A percentile compares a stretch with the other conserved stretches of the same genome.
Evolutionary conservation across 2,888 invertebrate genomes (phyloP).

Genomic region (Balanococcus diminutus): DNA sequence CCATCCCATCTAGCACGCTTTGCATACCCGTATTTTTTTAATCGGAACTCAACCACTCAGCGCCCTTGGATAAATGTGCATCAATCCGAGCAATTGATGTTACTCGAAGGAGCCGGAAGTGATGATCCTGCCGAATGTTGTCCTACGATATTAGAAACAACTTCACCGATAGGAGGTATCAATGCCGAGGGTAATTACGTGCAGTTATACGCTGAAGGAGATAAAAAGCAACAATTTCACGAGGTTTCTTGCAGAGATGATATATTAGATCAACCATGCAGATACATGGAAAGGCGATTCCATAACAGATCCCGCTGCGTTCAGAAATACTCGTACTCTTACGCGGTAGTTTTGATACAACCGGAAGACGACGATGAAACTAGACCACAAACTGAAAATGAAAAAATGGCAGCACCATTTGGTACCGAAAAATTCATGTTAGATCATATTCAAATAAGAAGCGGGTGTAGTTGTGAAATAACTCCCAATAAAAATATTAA

Average conservation of each 20-base stretch:
- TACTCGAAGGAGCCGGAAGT: slow-evolving; percentile 65
- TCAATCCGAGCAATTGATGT: slow-evolving; percentile 70
- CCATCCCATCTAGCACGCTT: too few relatives aligned
- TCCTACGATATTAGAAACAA: slow-evolving; percentile 77
- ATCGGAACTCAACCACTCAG: too few relatives aligned
- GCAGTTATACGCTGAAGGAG: slow-evolving; percentile 67
- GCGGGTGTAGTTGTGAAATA: slow-evolving; percentile 84
- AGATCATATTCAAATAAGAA: slow-evolving; percentile 81
- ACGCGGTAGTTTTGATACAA: slow-evolving; percentile 78
- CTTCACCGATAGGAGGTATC: slow-evolving; percentile 77
- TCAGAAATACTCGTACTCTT: slow-evolving; percentile 81
- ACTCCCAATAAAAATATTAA: slow-evolving; percentile 66
- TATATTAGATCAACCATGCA: slow-evolving; percentile 75
- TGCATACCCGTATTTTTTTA: too few relatives aligned
- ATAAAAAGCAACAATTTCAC: slow-evolving; percentile 66
- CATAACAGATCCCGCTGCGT: slow-evolving; percentile 77
- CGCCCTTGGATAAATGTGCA: slow-evolving; percentile 69
- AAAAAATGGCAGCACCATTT: slow-evolving; percentile 57
- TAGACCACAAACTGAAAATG: slow-evolving; percentile 40
- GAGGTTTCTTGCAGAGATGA: slow-evolving; percentile 78
- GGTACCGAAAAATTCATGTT: slow-evolving; percentile 69
- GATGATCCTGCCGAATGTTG: slow-evolving; percentile 74
- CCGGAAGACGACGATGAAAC: slow-evolving; percentile 61
- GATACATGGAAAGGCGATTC: slow-evolving; percentile 74
- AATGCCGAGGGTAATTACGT: slow-evolving; percentile 75